Base-by-base conservation (phyloP, 2,888 invertebrate species). In the Chloromyia formosa region DNA sequence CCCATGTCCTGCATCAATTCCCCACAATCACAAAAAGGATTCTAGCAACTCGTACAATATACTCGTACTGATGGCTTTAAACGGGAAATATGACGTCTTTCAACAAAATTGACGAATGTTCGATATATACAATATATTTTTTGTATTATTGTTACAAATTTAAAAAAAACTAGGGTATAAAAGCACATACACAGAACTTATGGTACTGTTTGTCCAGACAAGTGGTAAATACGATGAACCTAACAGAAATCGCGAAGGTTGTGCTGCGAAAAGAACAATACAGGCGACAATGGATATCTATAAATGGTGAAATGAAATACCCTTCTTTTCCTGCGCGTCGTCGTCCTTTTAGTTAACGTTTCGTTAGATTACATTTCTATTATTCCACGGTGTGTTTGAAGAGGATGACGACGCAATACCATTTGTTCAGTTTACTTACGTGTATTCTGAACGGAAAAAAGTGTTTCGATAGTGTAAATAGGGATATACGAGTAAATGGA, bases 151-250 rank as follows among this genome's bases (percentile, higher is more conserved):
- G 58, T 40, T 71, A 71, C 35, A 54, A 54, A 58, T 22, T 71
- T 35, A 56, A 56, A 71, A 62, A 49, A 66, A 56, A 58, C n/a
- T n/a, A n/a, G n/a, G n/a, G n/a, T n/a, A n/a, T n/a, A n/a, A n/a
- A n/a, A n/a, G 9, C 27, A 35, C 27, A 35, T 7, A 35, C 27
- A 7, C 27, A 4, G 27, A 35, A 7, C 27, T 35, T 35, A 35
- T 58, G 16, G 22, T 16, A 58, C 56, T 71, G 71, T 71, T 71
- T 71, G 58, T 58, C 56, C 71, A 71, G 71, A 71, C 71, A 56
- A 71, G 71, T 56, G 71, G 71, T 40, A 71, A 71, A 71, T 71
- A 71, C 18, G 9, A 71, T 35, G 27, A 35, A 35, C 27, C 27
- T 35, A 35, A 35, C 27, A 49, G 23, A 10, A 27, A 49, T 3